A percentile compares a stretch with the other conserved stretches of the same genome.
phyloP scores from a whole-genome alignment of 2,113 vertebrate genomes.

The Acanthisitta chloris region DNA sequence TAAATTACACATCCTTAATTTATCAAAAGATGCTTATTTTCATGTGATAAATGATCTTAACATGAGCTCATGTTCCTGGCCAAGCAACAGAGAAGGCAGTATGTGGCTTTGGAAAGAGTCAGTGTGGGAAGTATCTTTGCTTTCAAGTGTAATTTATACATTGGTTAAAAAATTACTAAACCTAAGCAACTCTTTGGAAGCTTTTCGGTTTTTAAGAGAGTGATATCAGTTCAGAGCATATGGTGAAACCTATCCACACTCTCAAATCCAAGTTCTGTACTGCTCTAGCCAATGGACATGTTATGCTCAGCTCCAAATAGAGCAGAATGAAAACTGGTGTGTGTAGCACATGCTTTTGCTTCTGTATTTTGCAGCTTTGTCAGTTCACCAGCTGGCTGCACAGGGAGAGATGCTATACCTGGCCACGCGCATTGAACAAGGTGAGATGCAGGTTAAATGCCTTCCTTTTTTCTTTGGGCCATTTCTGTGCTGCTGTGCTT shows the following conservation, averaged over 20 bases:
- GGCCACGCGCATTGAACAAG: slow-evolving; percentile 96
- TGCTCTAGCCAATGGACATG: neutral
- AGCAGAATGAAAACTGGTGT: neutral
- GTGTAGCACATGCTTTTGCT: neutral
- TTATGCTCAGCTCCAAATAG: neutral
- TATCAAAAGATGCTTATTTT: neutral
- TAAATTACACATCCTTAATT: neutral
- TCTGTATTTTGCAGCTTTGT: slow-evolving; percentile 81
- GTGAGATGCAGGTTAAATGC: slow-evolving; percentile 59
- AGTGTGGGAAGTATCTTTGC: neutral
- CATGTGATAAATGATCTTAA: neutral
- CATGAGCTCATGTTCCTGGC: neutral
- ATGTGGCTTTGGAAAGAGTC: neutral
- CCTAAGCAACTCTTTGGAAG: neutral
- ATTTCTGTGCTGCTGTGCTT: neutral
- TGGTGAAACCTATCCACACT: neutral
- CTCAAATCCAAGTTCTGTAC: neutral
- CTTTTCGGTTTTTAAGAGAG: neutral
- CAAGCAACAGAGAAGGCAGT: neutral
- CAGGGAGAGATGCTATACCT: slow-evolving; percentile 97
- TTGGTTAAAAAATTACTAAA: neutral
- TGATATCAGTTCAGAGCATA: neutral
- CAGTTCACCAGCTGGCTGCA: slow-evolving; percentile 95
- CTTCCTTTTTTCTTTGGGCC: neutral
- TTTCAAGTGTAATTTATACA: neutral